These are phyloP conservation scores for Laupala kohalensis DNA, from an alignment of 1,140 invertebrate genomes.

Conservation along the genomic window DNA sequence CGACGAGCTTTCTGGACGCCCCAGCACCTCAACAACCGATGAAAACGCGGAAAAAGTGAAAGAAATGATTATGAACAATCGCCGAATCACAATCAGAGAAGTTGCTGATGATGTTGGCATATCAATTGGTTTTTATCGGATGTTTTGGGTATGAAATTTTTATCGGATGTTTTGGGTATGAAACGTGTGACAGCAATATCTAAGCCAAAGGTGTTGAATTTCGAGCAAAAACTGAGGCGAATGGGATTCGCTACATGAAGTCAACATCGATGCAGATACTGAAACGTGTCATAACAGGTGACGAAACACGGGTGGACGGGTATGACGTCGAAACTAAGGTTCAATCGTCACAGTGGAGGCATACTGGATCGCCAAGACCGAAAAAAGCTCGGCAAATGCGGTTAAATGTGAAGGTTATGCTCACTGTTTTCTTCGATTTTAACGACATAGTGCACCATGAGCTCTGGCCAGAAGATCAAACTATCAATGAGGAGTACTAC, in stretches of 20 bases:
- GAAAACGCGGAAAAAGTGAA: slow-evolving; percentile 9
- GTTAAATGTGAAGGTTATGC: slow-evolving; percentile 19
- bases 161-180: not conserved
- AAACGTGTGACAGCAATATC: not conserved
- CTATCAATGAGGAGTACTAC: slow-evolving; percentile 22
- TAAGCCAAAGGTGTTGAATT: not conserved
- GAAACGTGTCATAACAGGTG: slow-evolving; percentile 13
- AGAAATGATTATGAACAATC: slow-evolving; percentile 19
- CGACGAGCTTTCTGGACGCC: not conserved
- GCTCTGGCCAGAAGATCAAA: slow-evolving; percentile 22
- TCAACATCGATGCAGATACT: slow-evolving; percentile 3
- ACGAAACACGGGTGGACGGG: slow-evolving; percentile 18
- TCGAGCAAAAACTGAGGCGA: not conserved
- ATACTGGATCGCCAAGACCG: slow-evolving; percentile 7
- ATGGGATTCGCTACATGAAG: not conserved
- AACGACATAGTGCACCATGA: slow-evolving; percentile 20
- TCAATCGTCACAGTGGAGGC: slow-evolving; percentile 10
- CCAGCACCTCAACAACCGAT: not conserved
- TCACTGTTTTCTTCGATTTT: slow-evolving; percentile 22
- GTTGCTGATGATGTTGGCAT: slow-evolving; percentile 17
- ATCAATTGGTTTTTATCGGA: not conserved
- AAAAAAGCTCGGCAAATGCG: slow-evolving; percentile 16
- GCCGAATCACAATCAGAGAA: slow-evolving; percentile 18
- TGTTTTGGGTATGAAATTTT: slow-evolving; percentile 4
- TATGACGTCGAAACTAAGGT: slow-evolving; percentile 20